Conservation (phyloP, 2,113 vertebrate species). For the Ochotona princeps region DNA sequence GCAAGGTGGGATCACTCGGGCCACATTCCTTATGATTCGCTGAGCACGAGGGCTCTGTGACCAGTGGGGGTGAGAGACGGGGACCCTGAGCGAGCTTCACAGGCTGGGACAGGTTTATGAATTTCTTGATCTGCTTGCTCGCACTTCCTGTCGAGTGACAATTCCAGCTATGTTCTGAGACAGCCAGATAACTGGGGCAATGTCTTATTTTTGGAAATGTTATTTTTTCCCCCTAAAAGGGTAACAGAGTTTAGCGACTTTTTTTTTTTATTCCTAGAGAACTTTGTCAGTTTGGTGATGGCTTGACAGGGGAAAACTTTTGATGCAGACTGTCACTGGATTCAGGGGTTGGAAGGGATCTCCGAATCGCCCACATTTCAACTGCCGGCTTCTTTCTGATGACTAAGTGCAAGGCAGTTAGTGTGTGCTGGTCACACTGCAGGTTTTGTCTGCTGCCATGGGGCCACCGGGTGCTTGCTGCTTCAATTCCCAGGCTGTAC, state of each 20-base stretch:
- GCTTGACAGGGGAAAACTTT: constrained; percentile 54
- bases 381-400: not conserved
- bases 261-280: constrained; percentile 66
- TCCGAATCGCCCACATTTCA: not conserved
- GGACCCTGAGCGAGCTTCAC: not conserved
- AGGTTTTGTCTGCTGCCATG: accelerated
- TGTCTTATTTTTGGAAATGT: constrained; percentile 72
- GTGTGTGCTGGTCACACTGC: not conserved
- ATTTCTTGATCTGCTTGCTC: constrained; percentile 67
- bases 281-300: constrained; percentile 57
- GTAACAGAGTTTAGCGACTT: constrained; percentile 35
- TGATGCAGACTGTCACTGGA: too few relatives aligned
- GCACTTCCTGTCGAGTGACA: constrained; percentile 70
- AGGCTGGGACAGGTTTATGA: constrained; percentile 37
- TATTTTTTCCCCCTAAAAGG: constrained; percentile 62
- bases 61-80: not conserved
- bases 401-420: accelerated
- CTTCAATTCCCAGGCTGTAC: not conserved
- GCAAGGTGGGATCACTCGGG: too few relatives aligned
- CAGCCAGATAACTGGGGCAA: constrained; percentile 67
- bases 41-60: not conserved
- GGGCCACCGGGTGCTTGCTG: accelerated
- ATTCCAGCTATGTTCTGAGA: constrained; percentile 58
- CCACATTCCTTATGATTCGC: not conserved
- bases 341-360: not conserved